These are phyloP conservation scores for Geococcyx californianus DNA, from an alignment of 2,113 vertebrate genomes.

Conservation along the genomic window DNA sequence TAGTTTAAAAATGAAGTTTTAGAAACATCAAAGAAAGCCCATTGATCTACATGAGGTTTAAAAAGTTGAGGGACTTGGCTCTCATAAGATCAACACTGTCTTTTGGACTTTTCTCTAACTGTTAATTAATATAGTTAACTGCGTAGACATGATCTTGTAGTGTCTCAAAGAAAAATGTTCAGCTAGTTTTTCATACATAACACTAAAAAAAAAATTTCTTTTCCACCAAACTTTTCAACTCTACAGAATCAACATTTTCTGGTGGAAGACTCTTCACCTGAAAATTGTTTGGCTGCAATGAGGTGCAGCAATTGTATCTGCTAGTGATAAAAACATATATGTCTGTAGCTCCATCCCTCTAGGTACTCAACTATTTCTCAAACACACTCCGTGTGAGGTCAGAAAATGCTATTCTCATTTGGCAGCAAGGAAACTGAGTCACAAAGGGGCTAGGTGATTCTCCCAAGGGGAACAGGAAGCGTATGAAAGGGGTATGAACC, in stretches of 20 bases:
- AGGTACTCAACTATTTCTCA: not conserved
- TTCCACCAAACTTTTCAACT: not conserved
- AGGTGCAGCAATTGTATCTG: not conserved
- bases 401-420: not conserved
- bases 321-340: not conserved
- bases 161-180: not conserved
- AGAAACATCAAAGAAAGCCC: not conserved
- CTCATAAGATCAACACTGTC: not conserved
- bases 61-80: not conserved
- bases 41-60: not conserved
- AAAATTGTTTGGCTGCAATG: not conserved
- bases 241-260: not conserved
- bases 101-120: not conserved
- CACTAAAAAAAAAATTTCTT: not conserved
- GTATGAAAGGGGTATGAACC: not conserved
- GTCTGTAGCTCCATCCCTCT: not conserved
- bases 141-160: not conserved
- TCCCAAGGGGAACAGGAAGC: slow-evolving; percentile 41
- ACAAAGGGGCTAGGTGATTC: slow-evolving; percentile 37
- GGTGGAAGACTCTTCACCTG: not conserved
- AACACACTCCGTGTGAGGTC: not conserved
- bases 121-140: not conserved
- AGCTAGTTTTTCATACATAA: not conserved
- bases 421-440: slow-evolving; percentile 31
- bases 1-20: not conserved